These are phyloP conservation scores for Parnassius mnemosyne DNA, from an alignment of 2,888 invertebrate species.

Conservation along the genomic window DNA sequence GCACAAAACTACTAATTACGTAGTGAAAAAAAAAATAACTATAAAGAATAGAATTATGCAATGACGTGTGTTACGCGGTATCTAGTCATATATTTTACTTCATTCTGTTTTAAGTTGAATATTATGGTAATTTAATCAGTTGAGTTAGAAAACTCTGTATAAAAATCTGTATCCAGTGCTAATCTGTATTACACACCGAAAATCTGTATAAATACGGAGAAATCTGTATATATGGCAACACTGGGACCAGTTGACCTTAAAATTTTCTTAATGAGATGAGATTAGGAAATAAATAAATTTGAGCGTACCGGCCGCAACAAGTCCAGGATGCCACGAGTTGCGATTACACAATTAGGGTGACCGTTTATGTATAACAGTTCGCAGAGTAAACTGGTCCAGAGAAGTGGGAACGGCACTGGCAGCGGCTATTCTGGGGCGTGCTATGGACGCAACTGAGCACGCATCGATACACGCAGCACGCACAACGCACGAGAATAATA, in stretches of 20 bases:
- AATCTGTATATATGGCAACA: too few relatives aligned
- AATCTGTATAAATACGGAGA: too few relatives aligned
- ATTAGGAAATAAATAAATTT: conserved; percentile 44
- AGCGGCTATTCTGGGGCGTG: conserved; percentile 75
- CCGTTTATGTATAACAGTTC: conserved; percentile 50
- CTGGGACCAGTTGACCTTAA: conserved; percentile 9
- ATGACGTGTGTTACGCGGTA: too few relatives aligned
- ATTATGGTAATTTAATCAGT: too few relatives aligned
- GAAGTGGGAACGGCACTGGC: conserved; percentile 53
- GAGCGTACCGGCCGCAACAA: conserved; percentile 28
- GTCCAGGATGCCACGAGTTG: conserved; percentile 36
- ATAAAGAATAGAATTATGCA: too few relatives aligned
- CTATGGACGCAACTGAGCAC: conserved; percentile 72
- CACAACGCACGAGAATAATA: conserved; percentile 65
- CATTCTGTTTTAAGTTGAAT: too few relatives aligned
- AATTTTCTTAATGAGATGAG: conserved; percentile 45
- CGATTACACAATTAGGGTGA: conserved; percentile 53
- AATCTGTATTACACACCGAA: too few relatives aligned
- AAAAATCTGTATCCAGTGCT: too few relatives aligned
- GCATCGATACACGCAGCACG: conserved; percentile 55
- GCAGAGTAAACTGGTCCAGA: conserved; percentile 42
- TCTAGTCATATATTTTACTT: too few relatives aligned
- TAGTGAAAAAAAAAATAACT: too few relatives aligned
- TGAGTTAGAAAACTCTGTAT: too few relatives aligned
- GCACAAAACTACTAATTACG: too few relatives aligned